Conservation (phyloP, 1,140 invertebrate species). For the Cepaea nemoralis region DNA sequence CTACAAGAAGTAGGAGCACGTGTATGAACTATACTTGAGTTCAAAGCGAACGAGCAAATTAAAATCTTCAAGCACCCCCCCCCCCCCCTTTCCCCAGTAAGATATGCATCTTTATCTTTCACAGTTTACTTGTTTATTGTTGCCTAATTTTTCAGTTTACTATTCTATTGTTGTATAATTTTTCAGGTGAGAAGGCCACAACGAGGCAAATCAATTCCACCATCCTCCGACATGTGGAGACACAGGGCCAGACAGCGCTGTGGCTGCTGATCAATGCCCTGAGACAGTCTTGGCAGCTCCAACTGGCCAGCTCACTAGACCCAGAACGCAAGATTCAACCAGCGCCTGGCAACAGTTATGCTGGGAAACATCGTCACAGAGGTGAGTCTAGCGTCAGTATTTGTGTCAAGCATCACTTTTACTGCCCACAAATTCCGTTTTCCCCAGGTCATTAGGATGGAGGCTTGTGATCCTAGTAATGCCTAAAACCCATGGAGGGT, state of each 20-base stretch:
- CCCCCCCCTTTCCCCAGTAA: no score
- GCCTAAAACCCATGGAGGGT: no score
- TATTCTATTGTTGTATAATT: no score
- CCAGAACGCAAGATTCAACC: constrained; percentile 62
- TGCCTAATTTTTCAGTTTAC: background rate
- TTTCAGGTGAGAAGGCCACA: constrained; percentile 40
- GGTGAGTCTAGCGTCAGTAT: no score
- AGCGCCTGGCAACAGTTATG: constrained; percentile 62
- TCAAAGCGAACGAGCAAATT: no score
- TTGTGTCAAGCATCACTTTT: no score
- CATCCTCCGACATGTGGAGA: constrained; percentile 63
- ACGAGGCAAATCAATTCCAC: constrained; percentile 60
- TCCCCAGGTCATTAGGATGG: no score
- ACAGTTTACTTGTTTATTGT: background rate
- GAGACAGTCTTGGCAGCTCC: constrained; percentile 66
- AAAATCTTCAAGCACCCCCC: no score
- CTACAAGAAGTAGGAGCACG: no score
- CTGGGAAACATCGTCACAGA: constrained; percentile 64
- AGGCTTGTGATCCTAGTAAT: background rate
- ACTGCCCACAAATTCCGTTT: no score
- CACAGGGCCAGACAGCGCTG: constrained; percentile 54
- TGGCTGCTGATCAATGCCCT: constrained; percentile 68
- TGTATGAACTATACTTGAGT: no score
- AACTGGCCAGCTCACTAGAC: constrained; percentile 66
- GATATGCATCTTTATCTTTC: no score